A percentile compares a stretch with the other conserved stretches of the same genome.
phyloP scores from a whole-genome alignment of 35 echinoderm and acorn worm genomes.

The Holothuria glaberrima region DNA sequence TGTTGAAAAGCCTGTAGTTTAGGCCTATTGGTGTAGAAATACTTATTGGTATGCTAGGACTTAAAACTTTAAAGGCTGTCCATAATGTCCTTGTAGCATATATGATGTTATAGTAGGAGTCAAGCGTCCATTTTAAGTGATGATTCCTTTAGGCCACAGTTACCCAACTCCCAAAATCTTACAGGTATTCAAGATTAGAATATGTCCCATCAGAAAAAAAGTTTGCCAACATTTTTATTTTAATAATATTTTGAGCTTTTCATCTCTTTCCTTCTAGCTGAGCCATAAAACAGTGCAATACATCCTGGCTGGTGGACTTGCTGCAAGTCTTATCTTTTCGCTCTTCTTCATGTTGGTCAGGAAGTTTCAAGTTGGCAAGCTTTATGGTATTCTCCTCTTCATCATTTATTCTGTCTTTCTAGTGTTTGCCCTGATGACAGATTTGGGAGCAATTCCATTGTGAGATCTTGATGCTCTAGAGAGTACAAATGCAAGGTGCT shows the following conservation, averaged over 20 bases:
- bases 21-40: too few species aligned
- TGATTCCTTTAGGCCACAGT: too few species aligned
- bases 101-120: too few species aligned
- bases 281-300: constrained; percentile 60
- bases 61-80: too few species aligned
- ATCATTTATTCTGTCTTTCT: constrained; percentile 55
- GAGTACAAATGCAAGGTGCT: too few species aligned
- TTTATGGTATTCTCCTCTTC: constrained; percentile 57
- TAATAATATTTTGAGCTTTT: background rate
- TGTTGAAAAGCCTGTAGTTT: too few species aligned
- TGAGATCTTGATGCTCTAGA: background rate
- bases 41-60: too few species aligned
- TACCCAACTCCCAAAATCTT: too few species aligned
- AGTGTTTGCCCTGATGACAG: constrained; percentile 41
- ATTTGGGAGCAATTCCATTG: constrained; percentile 35
- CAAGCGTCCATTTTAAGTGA: too few species aligned
- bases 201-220: too few species aligned
- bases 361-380: constrained; percentile 58
- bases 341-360: constrained; percentile 80
- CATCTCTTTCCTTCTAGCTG: constrained; percentile 44
- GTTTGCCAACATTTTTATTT: background rate
- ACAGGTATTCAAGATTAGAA: too few species aligned
- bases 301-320: constrained; percentile 77
- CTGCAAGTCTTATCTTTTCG: constrained; percentile 79
- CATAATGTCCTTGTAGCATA: too few species aligned